Conservation (phyloP, 2,888 invertebrate genomes). For the Drosophila nr. fundita region DNA sequence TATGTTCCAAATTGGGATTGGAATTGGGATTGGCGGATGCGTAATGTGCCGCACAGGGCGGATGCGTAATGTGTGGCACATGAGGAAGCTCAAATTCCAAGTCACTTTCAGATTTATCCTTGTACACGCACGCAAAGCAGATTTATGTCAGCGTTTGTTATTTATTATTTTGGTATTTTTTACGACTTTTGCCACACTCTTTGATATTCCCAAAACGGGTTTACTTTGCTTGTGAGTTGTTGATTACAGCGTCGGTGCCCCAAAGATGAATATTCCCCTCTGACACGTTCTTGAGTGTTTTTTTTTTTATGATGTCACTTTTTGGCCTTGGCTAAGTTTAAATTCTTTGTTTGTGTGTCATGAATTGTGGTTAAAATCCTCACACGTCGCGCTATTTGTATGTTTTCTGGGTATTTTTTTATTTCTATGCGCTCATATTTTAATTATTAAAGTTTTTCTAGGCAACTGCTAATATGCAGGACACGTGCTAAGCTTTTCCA, state of each 20-base stretch:
- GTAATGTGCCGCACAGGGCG: conserved; percentile 43
- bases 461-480: conserved; percentile 19
- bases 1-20: neutral
- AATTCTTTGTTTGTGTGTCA: conserved; percentile 40
- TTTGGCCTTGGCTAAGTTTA: conserved; percentile 26
- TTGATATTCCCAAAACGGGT: conserved; percentile 25
- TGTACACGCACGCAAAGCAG: conserved; percentile 47
- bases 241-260: conserved; percentile 15
- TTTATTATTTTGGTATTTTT: conserved; percentile 8
- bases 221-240: conserved; percentile 7
- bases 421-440: conserved; percentile 31
- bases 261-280: conserved; percentile 3
- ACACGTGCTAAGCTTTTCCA: conserved; percentile 28
- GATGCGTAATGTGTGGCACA: conserved; percentile 57
- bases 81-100: conserved; percentile 44
- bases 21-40: too few species aligned
- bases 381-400: conserved; percentile 26
- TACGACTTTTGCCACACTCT: conserved; percentile 9
- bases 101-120: conserved; percentile 54
- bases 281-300: conserved; percentile 26
- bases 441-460: conserved; percentile 51
- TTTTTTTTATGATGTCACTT: conserved; percentile 3
- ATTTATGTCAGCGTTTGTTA: conserved; percentile 55
- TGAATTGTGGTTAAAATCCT: conserved; percentile 46
- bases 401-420: conserved; percentile 28